Base-by-base conservation (phyloP, 2,113 vertebrate species). In the Cettia cetti region DNA sequence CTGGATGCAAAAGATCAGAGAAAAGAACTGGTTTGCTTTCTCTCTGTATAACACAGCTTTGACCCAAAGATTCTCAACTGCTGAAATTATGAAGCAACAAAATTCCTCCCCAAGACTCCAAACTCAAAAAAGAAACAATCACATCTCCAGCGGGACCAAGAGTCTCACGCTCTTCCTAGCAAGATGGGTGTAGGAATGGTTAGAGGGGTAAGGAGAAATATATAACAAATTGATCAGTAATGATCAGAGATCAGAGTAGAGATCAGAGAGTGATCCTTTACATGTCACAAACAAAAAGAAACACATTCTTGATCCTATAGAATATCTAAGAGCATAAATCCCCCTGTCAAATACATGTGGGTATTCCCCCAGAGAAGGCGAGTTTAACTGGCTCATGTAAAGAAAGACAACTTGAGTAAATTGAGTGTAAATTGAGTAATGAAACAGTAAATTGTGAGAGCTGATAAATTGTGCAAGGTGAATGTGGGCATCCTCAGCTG, bases 291-390 rank as follows among this genome's bases (percentile, higher is more conserved):
- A 61, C 39, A 30, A 84, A 89, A 79, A 26, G 5, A 66, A 65
- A 39, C 9, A 15, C 16, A 24, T 19, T 75, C 39, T 80, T 42
- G 27, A 44, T 37, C 17, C 28, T 40, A 1, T 21, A 40, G 53
- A 56, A 85, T 60, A 82, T 40, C 21, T 28, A 31, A 70, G 37
- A 68, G 9, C 68, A 69, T 24, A 50, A 42, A 75, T 60, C 65
- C 28, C 37, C 9, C 21, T 45, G 54, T n/a, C 37, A 57, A 79
- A 37, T 69, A 37, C 0, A 0, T 42, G 14, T 49, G 6, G 22
- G n/a, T 80, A 49, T 79, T 92, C 45, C 35, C 9, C 13, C 44
- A 39, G 45, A 61, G 49, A n/a, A 75, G 33, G 6, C 65, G 31
- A 44, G 10, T 65, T 90, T n/a, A 82, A n/a, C 18, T 49, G 19